Evolutionary conservation across 2,797 vertebrate genomes (phyloP).

Genomic region (Micrastur ruficollis): DNA sequence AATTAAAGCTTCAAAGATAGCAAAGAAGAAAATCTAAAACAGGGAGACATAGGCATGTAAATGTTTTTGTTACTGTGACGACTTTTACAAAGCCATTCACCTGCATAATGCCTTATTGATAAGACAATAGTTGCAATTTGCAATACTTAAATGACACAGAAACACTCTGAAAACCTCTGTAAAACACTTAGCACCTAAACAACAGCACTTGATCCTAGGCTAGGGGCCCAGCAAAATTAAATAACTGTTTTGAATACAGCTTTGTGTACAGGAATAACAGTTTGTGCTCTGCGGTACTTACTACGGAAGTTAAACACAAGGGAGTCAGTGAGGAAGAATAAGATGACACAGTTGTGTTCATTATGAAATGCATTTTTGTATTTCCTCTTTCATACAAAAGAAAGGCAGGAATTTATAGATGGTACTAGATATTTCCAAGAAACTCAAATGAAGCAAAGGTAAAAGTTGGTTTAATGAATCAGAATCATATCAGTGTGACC

Average conservation of each 20-base stretch:
- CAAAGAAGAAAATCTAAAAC: not conserved
- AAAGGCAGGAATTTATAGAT: not conserved
- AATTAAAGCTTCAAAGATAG: not conserved
- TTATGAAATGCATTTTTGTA: not conserved
- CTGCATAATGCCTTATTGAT: not conserved
- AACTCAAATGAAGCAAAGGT: not conserved
- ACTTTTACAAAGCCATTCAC: not conserved
- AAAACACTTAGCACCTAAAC: not conserved
- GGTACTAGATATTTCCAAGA: not conserved
- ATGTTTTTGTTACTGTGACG: not conserved
- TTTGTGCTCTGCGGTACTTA: not conserved
- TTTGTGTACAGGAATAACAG: not conserved
- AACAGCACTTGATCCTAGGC: not conserved
- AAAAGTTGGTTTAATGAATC: not conserved
- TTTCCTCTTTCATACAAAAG: not conserved
- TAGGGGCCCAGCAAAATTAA: not conserved
- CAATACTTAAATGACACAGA: not conserved
- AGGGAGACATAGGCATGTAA: not conserved
- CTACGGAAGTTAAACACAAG: not conserved
- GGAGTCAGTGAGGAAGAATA: not conserved
- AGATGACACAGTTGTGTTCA: not conserved
- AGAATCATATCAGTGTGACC: not conserved
- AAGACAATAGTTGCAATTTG: not conserved
- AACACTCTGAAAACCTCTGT: not conserved
- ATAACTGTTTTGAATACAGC: not conserved